Evolutionary conservation across 2,888 invertebrate genomes (phyloP).

Genomic region (Bellardia pandia): DNA sequence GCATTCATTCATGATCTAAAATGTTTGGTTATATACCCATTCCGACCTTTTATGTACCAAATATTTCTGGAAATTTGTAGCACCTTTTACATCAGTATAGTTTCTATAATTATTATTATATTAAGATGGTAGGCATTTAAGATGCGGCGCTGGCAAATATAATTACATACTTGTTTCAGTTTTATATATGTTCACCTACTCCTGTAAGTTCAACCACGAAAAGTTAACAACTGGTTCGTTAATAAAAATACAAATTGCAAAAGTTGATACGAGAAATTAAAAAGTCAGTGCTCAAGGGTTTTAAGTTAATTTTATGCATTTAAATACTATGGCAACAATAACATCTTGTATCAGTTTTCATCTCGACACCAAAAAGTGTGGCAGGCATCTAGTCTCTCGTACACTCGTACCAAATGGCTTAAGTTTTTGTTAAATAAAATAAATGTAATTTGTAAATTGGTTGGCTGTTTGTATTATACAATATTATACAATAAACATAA

Average conservation of each 20-base stretch:
- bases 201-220: not conserved
- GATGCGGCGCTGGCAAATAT: too few species aligned
- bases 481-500: slow-evolving; percentile 19
- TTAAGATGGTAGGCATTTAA: too few species aligned
- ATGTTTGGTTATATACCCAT: too few species aligned
- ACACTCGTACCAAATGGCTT: not conserved
- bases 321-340: slow-evolving; percentile 14
- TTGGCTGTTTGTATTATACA: not conserved
- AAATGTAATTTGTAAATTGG: not conserved
- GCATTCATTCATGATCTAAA: too few species aligned
- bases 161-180: too few species aligned
- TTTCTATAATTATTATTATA: too few species aligned
- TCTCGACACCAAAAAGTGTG: slow-evolving; percentile 11
- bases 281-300: not conserved
- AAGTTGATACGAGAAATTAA: slow-evolving; percentile 11
- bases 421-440: slow-evolving; percentile 6
- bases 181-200: not conserved
- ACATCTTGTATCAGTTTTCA: slow-evolving; percentile 4
- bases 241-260: not conserved
- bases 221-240: not conserved
- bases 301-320: not conserved
- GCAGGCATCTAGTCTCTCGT: not conserved
- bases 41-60: too few species aligned
- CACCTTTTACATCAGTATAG: too few species aligned
- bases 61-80: too few species aligned